Conservation (phyloP, 92 coral and sea anemone genomes). For the Paragorgia papillata region DNA sequence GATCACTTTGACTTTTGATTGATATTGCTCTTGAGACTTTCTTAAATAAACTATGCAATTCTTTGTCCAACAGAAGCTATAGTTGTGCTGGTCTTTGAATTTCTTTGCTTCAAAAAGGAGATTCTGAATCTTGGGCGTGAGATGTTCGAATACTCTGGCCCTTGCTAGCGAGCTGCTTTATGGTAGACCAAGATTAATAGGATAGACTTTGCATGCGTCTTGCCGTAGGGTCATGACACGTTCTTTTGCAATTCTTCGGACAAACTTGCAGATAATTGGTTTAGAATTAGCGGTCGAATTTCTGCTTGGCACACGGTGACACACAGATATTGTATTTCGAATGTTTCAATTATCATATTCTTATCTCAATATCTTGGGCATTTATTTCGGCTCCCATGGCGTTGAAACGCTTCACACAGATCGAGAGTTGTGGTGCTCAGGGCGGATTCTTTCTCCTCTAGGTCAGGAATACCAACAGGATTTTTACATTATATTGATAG, state of each 20-base stretch:
- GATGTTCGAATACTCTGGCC: slow-evolving; percentile 18
- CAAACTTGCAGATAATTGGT: slow-evolving; percentile 18
- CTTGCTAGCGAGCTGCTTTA: too few species aligned
- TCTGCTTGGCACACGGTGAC: slow-evolving; percentile 19
- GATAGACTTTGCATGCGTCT: slow-evolving; percentile 1
- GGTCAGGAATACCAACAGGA: slow-evolving; percentile 45
- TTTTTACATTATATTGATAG: slow-evolving; percentile 43
- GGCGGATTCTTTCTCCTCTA: slow-evolving; percentile 20
- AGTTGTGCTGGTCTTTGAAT: slow-evolving; percentile 13
- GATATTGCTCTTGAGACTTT: background rate
- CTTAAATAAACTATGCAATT: background rate
- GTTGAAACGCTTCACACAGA: background rate
- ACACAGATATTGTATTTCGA: too few species aligned
- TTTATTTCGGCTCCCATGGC: slow-evolving; percentile 6
- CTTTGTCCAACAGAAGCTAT: slow-evolving; percentile 14
- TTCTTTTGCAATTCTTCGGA: background rate
- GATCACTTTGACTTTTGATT: background rate
- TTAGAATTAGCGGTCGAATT: background rate
- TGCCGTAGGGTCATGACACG: slow-evolving; percentile 1
- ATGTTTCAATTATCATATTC: too few species aligned
- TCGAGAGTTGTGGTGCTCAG: background rate
- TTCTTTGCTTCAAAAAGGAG: slow-evolving; percentile 20
- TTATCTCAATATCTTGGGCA: background rate
- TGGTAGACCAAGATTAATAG: background rate
- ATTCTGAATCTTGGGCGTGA: slow-evolving; percentile 5